phyloP scores from a whole-genome alignment of 2,797 vertebrate species.

The Xenentodon cancila region DNA sequence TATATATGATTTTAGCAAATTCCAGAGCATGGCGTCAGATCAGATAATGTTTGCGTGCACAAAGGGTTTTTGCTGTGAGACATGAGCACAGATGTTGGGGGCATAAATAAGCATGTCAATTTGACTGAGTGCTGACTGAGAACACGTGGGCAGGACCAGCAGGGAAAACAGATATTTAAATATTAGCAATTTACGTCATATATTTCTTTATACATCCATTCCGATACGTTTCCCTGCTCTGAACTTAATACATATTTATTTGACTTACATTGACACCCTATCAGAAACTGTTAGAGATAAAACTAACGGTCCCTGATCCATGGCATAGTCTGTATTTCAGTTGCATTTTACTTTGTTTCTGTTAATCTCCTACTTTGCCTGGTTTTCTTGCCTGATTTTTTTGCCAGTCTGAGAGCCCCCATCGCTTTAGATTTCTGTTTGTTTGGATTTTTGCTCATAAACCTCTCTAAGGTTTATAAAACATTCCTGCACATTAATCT shows the following conservation, averaged over 20 bases:
- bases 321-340: too few relatives aligned
- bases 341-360: too few relatives aligned
- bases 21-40: slow-evolving; percentile 2
- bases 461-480: not conserved
- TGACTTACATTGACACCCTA: too few relatives aligned
- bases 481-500: not conserved
- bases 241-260: too few relatives aligned
- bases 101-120: slow-evolving; percentile 6
- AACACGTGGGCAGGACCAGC: not conserved
- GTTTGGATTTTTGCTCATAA: slow-evolving; percentile 7
- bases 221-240: too few relatives aligned
- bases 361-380: not conserved
- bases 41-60: not conserved
- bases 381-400: not conserved
- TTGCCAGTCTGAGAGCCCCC: not conserved
- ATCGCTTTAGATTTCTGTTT: not conserved
- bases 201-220: too few relatives aligned
- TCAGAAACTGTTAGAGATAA: too few relatives aligned
- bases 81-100: slow-evolving; percentile 1
- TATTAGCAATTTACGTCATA: not conserved
- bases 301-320: too few relatives aligned
- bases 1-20: slow-evolving; percentile 2
- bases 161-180: not conserved
- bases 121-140: not conserved
- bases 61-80: not conserved